phyloP scores from a whole-genome alignment of 2,113 vertebrate species.

The Gavialis gangeticus region DNA sequence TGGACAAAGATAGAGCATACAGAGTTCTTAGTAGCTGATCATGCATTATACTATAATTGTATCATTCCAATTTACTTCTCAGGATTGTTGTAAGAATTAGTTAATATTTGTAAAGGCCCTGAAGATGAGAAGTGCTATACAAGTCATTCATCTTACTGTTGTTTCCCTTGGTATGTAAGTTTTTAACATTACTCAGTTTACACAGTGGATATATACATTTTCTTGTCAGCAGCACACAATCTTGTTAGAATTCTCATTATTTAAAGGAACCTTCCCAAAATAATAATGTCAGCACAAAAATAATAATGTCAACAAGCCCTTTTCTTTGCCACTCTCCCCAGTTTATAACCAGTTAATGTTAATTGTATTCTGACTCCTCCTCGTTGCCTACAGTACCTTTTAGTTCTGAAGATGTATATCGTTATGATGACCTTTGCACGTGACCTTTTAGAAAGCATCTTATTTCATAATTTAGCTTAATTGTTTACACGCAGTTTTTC shows the following conservation, averaged over 20 bases:
- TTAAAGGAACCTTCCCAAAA: constrained; percentile 13
- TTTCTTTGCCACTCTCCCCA: not conserved
- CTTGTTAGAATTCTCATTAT: not conserved
- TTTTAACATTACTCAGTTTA: not conserved
- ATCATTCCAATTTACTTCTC: not conserved
- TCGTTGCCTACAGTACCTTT: not conserved
- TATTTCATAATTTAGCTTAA: not conserved
- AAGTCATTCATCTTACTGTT: not conserved
- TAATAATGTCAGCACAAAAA: not conserved
- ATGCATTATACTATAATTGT: not conserved
- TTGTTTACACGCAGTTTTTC: not conserved
- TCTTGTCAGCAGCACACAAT: not conserved
- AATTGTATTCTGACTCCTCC: not conserved
- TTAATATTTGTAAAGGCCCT: not conserved
- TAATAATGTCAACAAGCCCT: not conserved
- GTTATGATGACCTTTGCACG: not conserved
- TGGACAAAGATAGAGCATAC: not conserved
- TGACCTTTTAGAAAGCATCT: not conserved
- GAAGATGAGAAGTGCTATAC: not conserved
- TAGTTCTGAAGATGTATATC: not conserved
- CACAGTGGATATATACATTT: not conserved
- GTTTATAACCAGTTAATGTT: not conserved
- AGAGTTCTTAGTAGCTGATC: not conserved
- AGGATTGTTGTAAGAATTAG: not conserved
- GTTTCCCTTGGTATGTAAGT: not conserved